phyloP scores from a whole-genome alignment of 2,113 vertebrate species.

The Pithys albifrons region DNA sequence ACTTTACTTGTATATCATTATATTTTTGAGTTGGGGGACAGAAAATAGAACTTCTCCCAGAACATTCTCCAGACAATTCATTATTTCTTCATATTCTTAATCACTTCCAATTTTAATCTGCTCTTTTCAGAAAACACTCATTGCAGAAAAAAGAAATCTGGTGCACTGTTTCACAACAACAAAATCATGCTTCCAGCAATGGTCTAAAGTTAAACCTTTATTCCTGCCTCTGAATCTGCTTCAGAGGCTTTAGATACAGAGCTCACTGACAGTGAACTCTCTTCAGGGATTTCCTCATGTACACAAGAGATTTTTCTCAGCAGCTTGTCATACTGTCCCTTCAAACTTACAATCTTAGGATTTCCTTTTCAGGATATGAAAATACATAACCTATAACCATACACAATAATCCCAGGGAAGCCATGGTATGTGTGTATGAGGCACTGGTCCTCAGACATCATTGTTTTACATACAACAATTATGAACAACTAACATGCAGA shows the following conservation, averaged over 20 bases:
- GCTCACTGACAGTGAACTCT: background rate
- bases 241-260: background rate
- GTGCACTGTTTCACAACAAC: background rate
- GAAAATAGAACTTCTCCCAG: background rate
- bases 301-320: background rate
- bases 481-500: background rate
- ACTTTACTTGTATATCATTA: rapidly evolving
- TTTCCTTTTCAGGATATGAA: background rate
- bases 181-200: background rate
- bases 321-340: background rate
- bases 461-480: background rate
- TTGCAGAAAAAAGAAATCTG: background rate
- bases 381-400: background rate
- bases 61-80: background rate
- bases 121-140: background rate
- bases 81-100: background rate
- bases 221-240: background rate
- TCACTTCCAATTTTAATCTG: background rate
- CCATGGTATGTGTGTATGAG: background rate
- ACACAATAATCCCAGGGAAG: background rate
- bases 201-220: background rate
- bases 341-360: rapidly evolving
- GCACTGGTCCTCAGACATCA: background rate
- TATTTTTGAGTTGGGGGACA: background rate
- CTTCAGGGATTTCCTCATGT: background rate